Base-by-base conservation (phyloP, 2,797 vertebrate genomes). In the Lophotriccus pileatus region DNA sequence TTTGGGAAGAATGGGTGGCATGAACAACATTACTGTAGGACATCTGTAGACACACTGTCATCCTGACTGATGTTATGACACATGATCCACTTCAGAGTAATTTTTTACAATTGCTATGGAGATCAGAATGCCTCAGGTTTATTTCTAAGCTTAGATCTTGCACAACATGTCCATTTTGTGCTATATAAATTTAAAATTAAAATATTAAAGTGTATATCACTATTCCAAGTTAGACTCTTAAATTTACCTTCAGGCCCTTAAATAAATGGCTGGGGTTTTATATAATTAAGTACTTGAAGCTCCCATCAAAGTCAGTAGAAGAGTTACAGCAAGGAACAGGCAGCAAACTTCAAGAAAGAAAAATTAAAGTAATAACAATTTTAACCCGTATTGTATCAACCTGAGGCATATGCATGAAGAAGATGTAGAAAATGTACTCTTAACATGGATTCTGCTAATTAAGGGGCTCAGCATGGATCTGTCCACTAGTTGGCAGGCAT, bases 401-500 rank as follows among this genome's bases (percentile, higher is more conserved):
- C 10, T 37, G 36, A 89, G 27, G 39, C 30, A 39, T 4, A 36
- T 47, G 56, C 53, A 76, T 49, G 64, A 70, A 30, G 62, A 72
- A 81, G n/a, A 46, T 8, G 24, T 6, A 72, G 56, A 68, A 89
- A 80, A 87, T 25, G 11, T 37, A 44, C 37, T 11, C 22, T 41
- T 73, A 44, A 15, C 28, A 19, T 25, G 56, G 63, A 78, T 87
- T 88, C 60, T 70, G 55, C 73, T 86, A 62, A 68, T 86, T 89
- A 67, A 76, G 58, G 63, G 23, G 32, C 49, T 90, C 14, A 0
- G 39, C 13, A 18, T 59, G 63, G 66, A 5, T 85, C 60, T 88
- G 78, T 89, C 96, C 96, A 66, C 92, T 95, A 89, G 90, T 56
- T 96, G 95, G 94, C 94, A 92, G 95, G 64, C 84, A 39, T n/a